Conservation (phyloP, 2,888 invertebrate genomes). For the Nomada fabriciana region DNA sequence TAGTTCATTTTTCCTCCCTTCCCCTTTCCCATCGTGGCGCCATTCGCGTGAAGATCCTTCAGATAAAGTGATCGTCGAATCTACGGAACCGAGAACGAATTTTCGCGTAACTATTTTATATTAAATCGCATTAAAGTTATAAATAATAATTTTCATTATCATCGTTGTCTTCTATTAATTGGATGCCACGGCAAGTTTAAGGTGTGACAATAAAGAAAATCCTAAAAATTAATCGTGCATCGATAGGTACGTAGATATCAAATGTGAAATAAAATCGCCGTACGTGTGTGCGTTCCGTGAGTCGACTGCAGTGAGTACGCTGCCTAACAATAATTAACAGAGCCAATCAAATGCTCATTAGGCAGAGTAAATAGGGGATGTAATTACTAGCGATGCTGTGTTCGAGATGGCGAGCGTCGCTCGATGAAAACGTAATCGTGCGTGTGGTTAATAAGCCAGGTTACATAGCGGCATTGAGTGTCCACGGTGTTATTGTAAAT, state of each 20-base stretch:
- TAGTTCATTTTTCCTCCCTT: constrained; percentile 60
- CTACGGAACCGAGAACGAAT: constrained; percentile 10
- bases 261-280: neutral
- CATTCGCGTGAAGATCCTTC: constrained; percentile 80
- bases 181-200: too few relatives aligned
- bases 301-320: constrained; percentile 65
- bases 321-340: constrained; percentile 72
- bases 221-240: too few relatives aligned
- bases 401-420: constrained; percentile 20
- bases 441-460: constrained; percentile 62
- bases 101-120: too few relatives aligned
- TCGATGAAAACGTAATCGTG: constrained; percentile 45
- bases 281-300: constrained; percentile 58
- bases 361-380: constrained; percentile 73
- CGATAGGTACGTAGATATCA: too few relatives aligned
- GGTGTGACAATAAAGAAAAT: too few relatives aligned
- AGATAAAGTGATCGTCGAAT: constrained; percentile 66
- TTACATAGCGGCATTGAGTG: constrained; percentile 22
- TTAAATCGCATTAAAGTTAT: too few relatives aligned
- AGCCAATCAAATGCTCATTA: constrained; percentile 76
- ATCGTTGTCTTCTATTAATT: too few relatives aligned
- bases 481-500: too few relatives aligned
- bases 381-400: constrained; percentile 70
- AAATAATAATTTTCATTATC: too few relatives aligned
- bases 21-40: constrained; percentile 67